Percentiles rank a stretch among this genome's conserved stretches.
Evolutionary conservation across 2,888 invertebrate genomes (phyloP).

Genomic region (Epinotia ramella): DNA sequence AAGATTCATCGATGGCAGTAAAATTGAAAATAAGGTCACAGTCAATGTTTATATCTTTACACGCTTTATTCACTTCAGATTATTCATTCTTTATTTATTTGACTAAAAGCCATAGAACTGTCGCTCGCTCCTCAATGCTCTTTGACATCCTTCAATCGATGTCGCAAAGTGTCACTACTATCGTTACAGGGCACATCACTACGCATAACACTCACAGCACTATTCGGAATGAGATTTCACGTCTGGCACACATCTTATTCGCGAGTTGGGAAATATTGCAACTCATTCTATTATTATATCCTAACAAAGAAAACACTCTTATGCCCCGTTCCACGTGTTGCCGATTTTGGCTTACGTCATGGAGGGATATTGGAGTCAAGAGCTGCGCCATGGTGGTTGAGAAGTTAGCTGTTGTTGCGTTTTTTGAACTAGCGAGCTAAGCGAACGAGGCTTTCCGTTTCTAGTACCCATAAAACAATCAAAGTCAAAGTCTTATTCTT

Average conservation of each 20-base stretch:
- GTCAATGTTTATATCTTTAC: too few relatives aligned
- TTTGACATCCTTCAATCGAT: too few relatives aligned
- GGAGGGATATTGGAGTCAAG: slow-evolving; percentile 67
- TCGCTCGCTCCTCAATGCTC: too few relatives aligned
- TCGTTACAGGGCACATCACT: slow-evolving; percentile 52
- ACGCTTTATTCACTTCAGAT: too few relatives aligned
- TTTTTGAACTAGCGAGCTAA: not conserved
- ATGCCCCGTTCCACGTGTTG: slow-evolving; percentile 64
- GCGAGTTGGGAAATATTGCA: slow-evolving; percentile 66
- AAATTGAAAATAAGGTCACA: too few relatives aligned
- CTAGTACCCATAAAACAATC: too few relatives aligned
- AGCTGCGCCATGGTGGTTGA: slow-evolving; percentile 11
- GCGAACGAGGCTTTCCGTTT: too few relatives aligned
- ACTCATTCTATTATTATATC: slow-evolving; percentile 80
- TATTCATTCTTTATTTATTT: too few relatives aligned
- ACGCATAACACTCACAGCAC: slow-evolving; percentile 57
- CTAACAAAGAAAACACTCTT: slow-evolving; percentile 70
- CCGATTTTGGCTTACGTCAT: slow-evolving; percentile 76
- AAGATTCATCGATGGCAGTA: too few relatives aligned
- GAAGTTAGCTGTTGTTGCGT: not conserved
- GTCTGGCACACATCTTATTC: slow-evolving; percentile 76
- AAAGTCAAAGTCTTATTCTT: too few relatives aligned
- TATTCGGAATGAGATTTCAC: slow-evolving; percentile 76
- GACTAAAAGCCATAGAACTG: too few relatives aligned
- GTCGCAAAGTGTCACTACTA: not conserved